These are phyloP conservation scores for Hyposoter dolosus DNA, from an alignment of 2,888 invertebrate species.

Conservation along the genomic window DNA sequence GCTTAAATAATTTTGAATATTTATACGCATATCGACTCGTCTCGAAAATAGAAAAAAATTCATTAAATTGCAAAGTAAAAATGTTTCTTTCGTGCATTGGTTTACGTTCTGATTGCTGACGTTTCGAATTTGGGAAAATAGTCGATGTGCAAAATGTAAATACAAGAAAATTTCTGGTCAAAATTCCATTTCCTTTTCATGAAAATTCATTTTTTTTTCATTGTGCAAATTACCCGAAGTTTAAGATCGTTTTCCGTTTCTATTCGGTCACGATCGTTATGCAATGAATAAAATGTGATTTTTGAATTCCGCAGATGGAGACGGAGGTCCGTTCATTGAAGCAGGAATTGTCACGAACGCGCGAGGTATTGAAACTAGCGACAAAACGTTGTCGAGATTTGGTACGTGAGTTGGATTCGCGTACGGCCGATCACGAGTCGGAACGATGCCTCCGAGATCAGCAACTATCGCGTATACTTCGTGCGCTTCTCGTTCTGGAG, in stretches of 20 bases:
- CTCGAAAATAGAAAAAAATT: no score
- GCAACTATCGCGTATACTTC: constrained; percentile 89
- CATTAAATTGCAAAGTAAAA: no score
- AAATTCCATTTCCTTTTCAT: no score
- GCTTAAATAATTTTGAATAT: background rate
- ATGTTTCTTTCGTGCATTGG: no score
- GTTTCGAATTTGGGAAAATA: no score
- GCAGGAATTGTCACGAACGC: constrained; percentile 89
- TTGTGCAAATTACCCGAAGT: no score
- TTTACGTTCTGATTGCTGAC: no score
- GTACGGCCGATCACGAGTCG: constrained; percentile 83
- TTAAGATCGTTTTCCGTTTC: no score
- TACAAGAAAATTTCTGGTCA: no score
- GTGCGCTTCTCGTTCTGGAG: constrained; percentile 90
- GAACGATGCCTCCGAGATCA: constrained; percentile 89
- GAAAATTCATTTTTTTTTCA: no score
- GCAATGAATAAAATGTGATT: background rate
- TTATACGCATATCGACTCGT: background rate
- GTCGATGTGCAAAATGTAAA: no score
- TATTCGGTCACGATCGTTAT: no score
- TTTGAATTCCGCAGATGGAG: constrained; percentile 87
- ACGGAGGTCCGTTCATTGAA: constrained; percentile 85
- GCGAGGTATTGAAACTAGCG: constrained; percentile 88
- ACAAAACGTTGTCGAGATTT: constrained; percentile 89
- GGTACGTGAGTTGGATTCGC: constrained; percentile 85